Percentiles rank a stretch among this genome's conserved stretches.
These are phyloP conservation scores for Vombatus ursinus DNA, from an alignment of 2,113 vertebrate genomes.

Conservation along the genomic window DNA sequence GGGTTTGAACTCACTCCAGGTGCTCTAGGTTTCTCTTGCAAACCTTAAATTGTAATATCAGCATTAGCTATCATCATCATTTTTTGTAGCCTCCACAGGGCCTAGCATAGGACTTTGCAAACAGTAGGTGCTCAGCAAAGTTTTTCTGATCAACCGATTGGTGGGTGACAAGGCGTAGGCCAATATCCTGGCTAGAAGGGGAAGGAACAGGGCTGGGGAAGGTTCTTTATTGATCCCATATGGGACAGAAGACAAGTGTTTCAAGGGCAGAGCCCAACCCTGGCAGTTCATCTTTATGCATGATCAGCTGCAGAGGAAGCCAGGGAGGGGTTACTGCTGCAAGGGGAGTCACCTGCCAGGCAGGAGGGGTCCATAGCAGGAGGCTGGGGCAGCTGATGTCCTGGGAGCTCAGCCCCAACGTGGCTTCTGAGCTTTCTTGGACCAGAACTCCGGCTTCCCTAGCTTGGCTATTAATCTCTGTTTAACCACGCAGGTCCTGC, in stretches of 20 bases:
- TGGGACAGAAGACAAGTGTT: accelerated
- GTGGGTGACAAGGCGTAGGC: neutral
- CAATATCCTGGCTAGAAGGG: neutral
- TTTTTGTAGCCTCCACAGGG: neutral
- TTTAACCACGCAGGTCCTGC: neutral
- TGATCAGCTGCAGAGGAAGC: neutral
- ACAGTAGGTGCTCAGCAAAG: neutral
- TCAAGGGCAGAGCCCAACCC: constrained; percentile 4
- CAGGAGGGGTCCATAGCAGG: neutral
- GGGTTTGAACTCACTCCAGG: neutral
- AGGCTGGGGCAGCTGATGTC: neutral
- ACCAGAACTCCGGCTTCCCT: neutral
- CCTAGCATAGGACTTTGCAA: neutral
- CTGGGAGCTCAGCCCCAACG: neutral
- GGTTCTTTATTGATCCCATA: neutral
- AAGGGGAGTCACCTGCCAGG: neutral
- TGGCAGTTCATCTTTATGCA: neutral
- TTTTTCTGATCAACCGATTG: neutral
- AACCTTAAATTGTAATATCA: neutral
- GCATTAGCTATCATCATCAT: neutral
- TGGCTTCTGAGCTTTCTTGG: neutral
- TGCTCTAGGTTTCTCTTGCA: neutral
- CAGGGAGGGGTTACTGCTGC: accelerated
- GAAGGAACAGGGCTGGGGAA: neutral
- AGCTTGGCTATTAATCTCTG: neutral